Conservation (phyloP, 2,888 invertebrate species). For the Gandaritis pyraliata region DNA sequence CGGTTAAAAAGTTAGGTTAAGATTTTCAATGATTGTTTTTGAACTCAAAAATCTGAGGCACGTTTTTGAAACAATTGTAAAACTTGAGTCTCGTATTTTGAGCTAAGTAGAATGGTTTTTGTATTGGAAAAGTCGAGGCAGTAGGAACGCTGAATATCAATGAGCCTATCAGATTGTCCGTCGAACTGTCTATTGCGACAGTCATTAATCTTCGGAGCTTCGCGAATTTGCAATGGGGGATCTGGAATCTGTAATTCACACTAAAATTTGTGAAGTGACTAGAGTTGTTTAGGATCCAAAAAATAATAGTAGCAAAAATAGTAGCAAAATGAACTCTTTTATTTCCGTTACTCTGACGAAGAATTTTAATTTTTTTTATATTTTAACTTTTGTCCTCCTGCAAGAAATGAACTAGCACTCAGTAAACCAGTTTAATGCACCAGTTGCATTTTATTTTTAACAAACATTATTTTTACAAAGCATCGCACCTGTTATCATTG, state of each 20-base stretch:
- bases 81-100: too few species aligned
- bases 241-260: slow-evolving; percentile 1
- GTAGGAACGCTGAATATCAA: slow-evolving; percentile 33
- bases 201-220: slow-evolving; percentile 28
- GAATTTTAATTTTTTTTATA: too few species aligned
- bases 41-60: not conserved
- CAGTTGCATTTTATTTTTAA: too few species aligned
- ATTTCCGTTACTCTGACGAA: too few species aligned
- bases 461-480: not conserved
- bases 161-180: slow-evolving; percentile 32
- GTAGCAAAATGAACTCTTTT: too few species aligned
- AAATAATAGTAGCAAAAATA: too few species aligned
- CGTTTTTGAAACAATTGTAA: too few species aligned
- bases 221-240: slow-evolving; percentile 16
- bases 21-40: slow-evolving; percentile 16
- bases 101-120: not conserved
- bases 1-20: slow-evolving; percentile 16
- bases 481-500: slow-evolving; percentile 24
- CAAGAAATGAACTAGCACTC: too few species aligned
- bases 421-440: too few species aligned
- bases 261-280: not conserved
- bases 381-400: too few species aligned
- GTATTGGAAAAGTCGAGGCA: slow-evolving; percentile 11
- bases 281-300: too few species aligned
- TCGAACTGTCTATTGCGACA: slow-evolving; percentile 25